phyloP scores from a whole-genome alignment of 2,888 invertebrate genomes.

The Chloroclystis v-ata region DNA sequence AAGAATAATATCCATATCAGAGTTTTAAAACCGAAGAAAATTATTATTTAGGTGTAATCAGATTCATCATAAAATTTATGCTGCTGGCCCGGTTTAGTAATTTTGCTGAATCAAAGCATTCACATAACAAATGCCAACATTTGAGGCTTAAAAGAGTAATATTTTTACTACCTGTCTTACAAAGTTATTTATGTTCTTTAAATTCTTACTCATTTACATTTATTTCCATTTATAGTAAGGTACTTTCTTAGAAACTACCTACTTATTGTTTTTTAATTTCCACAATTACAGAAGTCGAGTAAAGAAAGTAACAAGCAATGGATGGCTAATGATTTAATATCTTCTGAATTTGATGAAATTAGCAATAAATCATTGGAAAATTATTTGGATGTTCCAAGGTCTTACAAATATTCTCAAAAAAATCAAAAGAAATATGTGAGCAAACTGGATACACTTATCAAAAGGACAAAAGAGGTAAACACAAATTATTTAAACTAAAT shows the following conservation, averaged over 20 bases:
- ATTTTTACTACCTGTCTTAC: neutral
- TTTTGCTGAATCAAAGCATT: constrained; percentile 1
- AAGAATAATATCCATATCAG: too few relatives aligned
- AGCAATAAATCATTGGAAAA: constrained; percentile 17
- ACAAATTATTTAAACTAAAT: neutral
- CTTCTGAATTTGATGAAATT: constrained; percentile 15
- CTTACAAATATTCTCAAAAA: constrained; percentile 13
- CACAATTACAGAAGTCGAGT: neutral
- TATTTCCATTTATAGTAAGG: too few relatives aligned
- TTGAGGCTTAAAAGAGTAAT: constrained; percentile 13
- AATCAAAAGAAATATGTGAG: constrained; percentile 12
- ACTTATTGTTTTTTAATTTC: too few relatives aligned
- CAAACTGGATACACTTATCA: constrained; percentile 42
- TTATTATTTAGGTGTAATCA: too few relatives aligned
- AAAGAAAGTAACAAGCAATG: neutral
- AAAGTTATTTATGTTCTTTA: too few relatives aligned
- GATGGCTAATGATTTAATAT: neutral
- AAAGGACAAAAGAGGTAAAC: constrained; percentile 40
- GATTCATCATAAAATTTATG: neutral
- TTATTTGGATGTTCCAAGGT: constrained; percentile 10
- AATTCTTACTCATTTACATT: too few relatives aligned
- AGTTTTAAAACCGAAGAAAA: too few relatives aligned
- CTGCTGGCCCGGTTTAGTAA: neutral
- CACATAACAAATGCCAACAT: neutral
- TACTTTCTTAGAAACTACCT: too few relatives aligned